Conservation (phyloP, 2,888 invertebrate genomes). For the Priapulus caudatus region DNA sequence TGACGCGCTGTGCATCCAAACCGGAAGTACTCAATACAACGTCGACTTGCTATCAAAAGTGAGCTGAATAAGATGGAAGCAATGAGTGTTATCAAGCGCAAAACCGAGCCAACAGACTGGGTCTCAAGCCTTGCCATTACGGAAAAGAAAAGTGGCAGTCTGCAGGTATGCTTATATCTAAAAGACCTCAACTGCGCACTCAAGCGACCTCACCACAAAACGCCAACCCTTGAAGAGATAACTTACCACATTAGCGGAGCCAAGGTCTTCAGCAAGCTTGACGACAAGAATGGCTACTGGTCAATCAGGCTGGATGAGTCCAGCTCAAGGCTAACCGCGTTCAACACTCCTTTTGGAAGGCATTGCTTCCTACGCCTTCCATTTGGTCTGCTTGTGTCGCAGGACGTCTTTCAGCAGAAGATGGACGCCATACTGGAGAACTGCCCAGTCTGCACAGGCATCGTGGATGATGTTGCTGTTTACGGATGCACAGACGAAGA, state of each 20-base stretch:
- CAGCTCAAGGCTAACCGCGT: conserved; percentile 17
- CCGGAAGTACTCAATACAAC: too few relatives aligned
- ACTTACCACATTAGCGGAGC: conserved; percentile 13
- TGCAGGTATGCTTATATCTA: conserved; percentile 19
- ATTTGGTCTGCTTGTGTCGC: conserved; percentile 18
- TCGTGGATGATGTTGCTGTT: conserved; percentile 14
- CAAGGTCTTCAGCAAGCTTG: conserved; percentile 18
- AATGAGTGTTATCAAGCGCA: too few relatives aligned
- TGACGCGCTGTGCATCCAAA: too few relatives aligned
- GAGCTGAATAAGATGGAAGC: too few relatives aligned
- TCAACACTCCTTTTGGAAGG: conserved; percentile 16
- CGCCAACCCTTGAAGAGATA: too few relatives aligned
- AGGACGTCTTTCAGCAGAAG: conserved; percentile 15
- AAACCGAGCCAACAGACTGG: too few relatives aligned
- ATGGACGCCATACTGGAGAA: conserved; percentile 16
- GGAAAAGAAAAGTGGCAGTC: too few relatives aligned
- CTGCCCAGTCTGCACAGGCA: conserved; percentile 11
- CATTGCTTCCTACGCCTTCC: conserved; percentile 16
- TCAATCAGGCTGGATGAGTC: conserved; percentile 12
- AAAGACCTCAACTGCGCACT: conserved; percentile 15
- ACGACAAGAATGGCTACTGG: conserved; percentile 20
- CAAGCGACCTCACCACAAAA: conserved; percentile 16
- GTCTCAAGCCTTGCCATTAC: too few relatives aligned
- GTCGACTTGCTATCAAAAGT: too few relatives aligned
- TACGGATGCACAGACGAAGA: conserved; percentile 9